Percentiles rank a stretch among this genome's conserved stretches.
phyloP scores from a whole-genome alignment of 2,888 invertebrate species.

The Nesidiocoris tenuis region DNA sequence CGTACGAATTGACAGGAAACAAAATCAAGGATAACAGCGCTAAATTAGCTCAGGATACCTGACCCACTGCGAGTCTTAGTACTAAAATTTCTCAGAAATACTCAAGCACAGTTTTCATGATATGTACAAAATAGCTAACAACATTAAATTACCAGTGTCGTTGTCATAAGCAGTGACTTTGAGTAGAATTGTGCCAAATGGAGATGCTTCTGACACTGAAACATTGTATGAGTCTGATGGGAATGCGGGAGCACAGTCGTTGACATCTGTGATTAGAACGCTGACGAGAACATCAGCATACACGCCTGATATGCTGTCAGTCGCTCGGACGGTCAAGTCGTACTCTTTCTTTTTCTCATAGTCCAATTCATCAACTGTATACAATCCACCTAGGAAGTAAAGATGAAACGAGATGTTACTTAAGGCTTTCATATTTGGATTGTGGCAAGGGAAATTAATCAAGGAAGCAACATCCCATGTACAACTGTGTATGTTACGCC shows the following conservation, averaged over 20 bases:
- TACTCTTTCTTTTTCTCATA: constrained; percentile 77
- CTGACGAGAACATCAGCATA: constrained; percentile 82
- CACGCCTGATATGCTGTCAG: constrained; percentile 86
- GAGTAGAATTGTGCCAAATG: constrained; percentile 70
- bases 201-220: constrained; percentile 77
- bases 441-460: too few relatives aligned
- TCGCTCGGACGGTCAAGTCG: constrained; percentile 80
- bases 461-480: too few relatives aligned
- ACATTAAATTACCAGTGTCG: constrained; percentile 72
- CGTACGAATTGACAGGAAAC: too few relatives aligned
- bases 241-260: constrained; percentile 88
- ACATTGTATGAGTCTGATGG: constrained; percentile 75
- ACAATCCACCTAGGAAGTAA: constrained; percentile 27
- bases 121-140: too few relatives aligned
- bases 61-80: too few relatives aligned
- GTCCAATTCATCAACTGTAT: constrained; percentile 57
- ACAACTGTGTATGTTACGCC: too few relatives aligned
- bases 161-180: constrained; percentile 73
- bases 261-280: constrained; percentile 78
- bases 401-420: too few relatives aligned
- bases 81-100: too few relatives aligned
- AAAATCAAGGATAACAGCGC: too few relatives aligned
- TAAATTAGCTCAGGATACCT: too few relatives aligned
- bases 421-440: too few relatives aligned
- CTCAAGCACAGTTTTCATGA: too few relatives aligned